A percentile compares a stretch with the other conserved stretches of the same genome.
Conservation (phyloP, 1,140 invertebrate species). For the Drosophila cardini region DNA sequence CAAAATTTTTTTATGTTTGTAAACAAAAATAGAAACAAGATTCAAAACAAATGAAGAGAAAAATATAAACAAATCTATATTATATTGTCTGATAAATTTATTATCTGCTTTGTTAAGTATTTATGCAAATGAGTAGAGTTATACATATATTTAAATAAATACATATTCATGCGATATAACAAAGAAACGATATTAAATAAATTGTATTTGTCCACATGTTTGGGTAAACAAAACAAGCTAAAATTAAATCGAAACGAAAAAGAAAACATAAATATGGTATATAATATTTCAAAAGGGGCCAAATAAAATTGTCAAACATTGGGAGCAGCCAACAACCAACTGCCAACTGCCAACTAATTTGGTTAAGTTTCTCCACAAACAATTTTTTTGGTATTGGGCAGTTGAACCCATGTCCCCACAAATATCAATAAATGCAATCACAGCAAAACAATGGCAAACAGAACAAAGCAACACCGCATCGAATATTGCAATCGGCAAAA, state of each 20-base stretch:
- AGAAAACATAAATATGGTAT: constrained; percentile 12
- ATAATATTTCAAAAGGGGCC: constrained; percentile 13
- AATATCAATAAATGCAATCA: constrained; percentile 40
- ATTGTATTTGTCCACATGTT: neutral
- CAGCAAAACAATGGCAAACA: constrained; percentile 9
- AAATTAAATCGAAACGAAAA: constrained; percentile 25
- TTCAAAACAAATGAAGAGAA: constrained; percentile 17
- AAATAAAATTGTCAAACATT: constrained; percentile 14
- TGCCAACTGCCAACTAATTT: neutral
- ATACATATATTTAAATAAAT: constrained; percentile 18
- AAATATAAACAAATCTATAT: constrained; percentile 12
- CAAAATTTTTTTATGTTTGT: constrained; percentile 6
- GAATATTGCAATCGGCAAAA: constrained; percentile 24
- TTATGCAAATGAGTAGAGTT: neutral
- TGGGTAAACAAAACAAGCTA: neutral
- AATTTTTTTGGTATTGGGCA: constrained; percentile 23
- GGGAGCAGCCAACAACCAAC: neutral
- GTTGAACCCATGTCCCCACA: constrained; percentile 30
- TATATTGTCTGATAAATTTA: neutral
- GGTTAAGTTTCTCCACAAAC: neutral
- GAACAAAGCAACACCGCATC: constrained; percentile 13
- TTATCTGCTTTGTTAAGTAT: neutral
- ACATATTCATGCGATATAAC: constrained; percentile 3
- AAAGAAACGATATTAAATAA: constrained; percentile 1
- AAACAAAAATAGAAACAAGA: constrained; percentile 27